Evolutionary conservation across 1,140 invertebrate genomes (phyloP), one percentile per base, ranked within the genome.

Genomic region (Euschistus heros): DNA sequence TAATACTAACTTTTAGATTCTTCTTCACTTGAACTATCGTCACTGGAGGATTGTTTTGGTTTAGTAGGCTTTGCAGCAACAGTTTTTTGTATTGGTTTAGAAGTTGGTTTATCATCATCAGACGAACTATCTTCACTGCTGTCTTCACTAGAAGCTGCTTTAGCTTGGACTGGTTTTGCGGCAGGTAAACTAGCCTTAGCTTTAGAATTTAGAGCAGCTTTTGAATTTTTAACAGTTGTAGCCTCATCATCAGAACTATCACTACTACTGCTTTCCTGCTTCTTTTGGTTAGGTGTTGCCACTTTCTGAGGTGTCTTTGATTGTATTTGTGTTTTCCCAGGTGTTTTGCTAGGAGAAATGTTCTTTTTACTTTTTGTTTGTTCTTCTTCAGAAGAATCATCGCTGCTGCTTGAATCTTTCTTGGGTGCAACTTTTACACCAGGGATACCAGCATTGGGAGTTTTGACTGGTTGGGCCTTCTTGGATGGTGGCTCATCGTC

Each of bases 251-350:
- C 75, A 63, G 74, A 76, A 64, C 70, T 72, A 8, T 76, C 75
- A 5, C 78, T 78, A n/a, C 75, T 76, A 60, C 73, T 76, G 2
- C 75, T 75, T 62, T 77, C 70, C 60, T 74, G 72, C 68, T 79
- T 77, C 30, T 78, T 77, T 14, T 70, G 68, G 22, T 69, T 46
- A 14, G 69, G 66, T 50, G 68, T 60, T 27, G 66, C 47, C 26
- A 8, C 37, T 15, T 37, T 37, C 33, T 68, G 65, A 63, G 69
- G 57, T 24, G 68, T 37, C 22, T 18, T 73, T 67, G 64, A 20
- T 33, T 47, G 52, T 26, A 47, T 50, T 2, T 42, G 33, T 37
- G 33, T 6, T 37, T 37, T 37, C 13, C 5, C 33, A 6, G 10
- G 33, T 6, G 33, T 37, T 37, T 37, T 37, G 13, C 1, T 37